Conservation (phyloP, 2,797 vertebrate species). For the Otolemur crassicaudatus region DNA sequence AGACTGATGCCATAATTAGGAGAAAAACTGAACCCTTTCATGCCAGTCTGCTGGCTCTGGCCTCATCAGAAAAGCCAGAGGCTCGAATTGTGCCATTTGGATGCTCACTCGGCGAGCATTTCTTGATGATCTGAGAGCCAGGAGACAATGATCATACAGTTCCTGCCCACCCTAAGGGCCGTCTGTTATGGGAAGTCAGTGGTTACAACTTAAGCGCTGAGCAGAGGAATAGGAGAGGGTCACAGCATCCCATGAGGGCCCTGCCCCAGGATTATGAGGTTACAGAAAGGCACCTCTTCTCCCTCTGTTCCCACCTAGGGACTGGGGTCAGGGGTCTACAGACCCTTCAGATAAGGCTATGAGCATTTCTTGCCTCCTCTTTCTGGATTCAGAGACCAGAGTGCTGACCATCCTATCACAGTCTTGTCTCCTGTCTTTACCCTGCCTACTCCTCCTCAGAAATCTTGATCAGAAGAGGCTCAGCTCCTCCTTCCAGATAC, state of each 20-base stretch:
- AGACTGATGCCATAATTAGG: background rate
- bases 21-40: background rate
- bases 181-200: background rate
- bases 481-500: background rate
- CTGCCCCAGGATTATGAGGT: background rate
- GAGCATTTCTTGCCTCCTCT: background rate
- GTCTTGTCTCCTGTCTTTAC: too few species aligned
- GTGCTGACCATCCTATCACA: too few species aligned
- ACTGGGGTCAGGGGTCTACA: background rate
- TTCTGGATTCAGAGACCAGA: background rate
- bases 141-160: too few species aligned
- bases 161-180: background rate
- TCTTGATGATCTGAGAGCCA: background rate
- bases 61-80: background rate
- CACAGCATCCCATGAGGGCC: too few species aligned
- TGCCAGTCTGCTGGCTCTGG: background rate
- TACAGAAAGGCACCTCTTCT: background rate
- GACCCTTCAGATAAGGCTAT: too few species aligned
- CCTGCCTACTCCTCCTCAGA: background rate
- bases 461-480: background rate
- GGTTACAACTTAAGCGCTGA: background rate
- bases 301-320: background rate
- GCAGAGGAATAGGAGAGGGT: background rate
- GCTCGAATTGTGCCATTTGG: too few species aligned
- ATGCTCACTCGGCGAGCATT: accelerated